Base-by-base conservation (phyloP, 1,140 invertebrate species). In the Bursaphelenchus mucronatus region DNA sequence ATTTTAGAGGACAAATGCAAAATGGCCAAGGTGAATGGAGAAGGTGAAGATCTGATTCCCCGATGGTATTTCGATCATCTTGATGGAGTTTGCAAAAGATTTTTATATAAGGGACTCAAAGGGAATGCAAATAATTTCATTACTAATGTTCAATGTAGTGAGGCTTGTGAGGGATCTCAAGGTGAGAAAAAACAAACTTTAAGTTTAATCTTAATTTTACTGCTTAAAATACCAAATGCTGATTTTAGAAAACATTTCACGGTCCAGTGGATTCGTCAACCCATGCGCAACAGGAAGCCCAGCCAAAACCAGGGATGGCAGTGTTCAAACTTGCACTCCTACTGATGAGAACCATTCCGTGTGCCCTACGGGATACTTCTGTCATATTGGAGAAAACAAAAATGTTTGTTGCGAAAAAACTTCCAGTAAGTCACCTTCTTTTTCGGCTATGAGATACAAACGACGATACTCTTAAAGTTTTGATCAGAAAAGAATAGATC, bases 61-160 rank as follows among this genome's bases (percentile, higher is more conserved):
- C 68, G 78, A 50, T 80, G 80, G 79, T 80, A 76, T 63, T 80
- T 67, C 63, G 78, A 80, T 55, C 53, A 41, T 30, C 17, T 62
- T 9, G 61, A 62, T 8, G 75, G 71, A 43, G 57, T 71, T 40
- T 80, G 78, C 70, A 80, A 78, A 66, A 67, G 78, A 15, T 80
- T 80, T 59, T 55, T 81, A 7, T 80, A 80, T 64, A 78, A 76
- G 58, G 78, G 78, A 11, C 57, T 80, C 40, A 61, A 71, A 7
- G 78, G 78, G 50, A 80, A 80, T 46, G 64, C 68, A 21, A 80
- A 80, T 59, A 80, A 82, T 55, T 80, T 81, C 56, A 63, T 80
- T 21, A 79, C 74, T 1, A 65, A 69, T 50, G 54, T 61, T 17
- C 58, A 71, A 46, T 75, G 73, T 55, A 57, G 52, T 10, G 66